Percentiles rank a stretch among this genome's conserved stretches.
Conservation (phyloP, 2,888 invertebrate genomes). For the Tipula vernalis region DNA sequence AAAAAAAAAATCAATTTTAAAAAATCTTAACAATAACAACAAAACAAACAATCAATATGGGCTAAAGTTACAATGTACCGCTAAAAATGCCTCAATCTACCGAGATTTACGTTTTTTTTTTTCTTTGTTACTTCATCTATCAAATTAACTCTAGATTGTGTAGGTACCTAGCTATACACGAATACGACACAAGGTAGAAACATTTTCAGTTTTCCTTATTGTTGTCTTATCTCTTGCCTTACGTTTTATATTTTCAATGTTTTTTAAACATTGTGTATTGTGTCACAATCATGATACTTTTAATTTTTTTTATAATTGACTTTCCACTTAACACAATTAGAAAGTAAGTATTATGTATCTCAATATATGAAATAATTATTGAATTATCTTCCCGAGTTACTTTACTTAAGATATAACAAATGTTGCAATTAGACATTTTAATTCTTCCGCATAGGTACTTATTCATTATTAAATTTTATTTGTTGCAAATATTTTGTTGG, state of each 20-base stretch:
- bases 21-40: neutral
- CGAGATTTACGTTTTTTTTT: neutral
- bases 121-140: neutral
- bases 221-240: neutral
- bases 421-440: no score
- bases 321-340: neutral
- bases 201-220: neutral
- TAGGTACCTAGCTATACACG: neutral
- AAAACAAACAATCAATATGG: neutral
- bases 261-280: neutral
- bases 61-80: neutral
- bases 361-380: no score
- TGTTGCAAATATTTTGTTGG: no score
- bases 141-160: neutral
- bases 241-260: neutral
- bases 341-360: neutral
- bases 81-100: neutral
- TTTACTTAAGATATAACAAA: no score
- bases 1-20: neutral
- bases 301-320: neutral
- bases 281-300: neutral
- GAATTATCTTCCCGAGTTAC: no score
- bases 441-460: no score
- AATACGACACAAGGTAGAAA: neutral
- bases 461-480: no score